Conservation (phyloP, 2,113 vertebrate genomes). For the Poeciliopsis retropinna region DNA sequence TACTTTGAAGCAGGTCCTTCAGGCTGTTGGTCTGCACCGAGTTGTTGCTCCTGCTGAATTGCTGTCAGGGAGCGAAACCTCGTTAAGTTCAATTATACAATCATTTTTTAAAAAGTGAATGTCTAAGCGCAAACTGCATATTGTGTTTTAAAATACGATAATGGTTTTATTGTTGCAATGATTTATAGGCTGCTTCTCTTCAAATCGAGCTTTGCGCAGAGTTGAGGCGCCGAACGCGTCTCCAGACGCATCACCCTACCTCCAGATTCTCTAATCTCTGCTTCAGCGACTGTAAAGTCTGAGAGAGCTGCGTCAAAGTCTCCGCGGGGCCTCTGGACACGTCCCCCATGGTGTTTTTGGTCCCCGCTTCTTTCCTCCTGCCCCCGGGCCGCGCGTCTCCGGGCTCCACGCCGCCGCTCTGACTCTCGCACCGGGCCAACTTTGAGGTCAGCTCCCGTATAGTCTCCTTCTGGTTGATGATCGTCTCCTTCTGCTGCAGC, state of each 20-base stretch:
- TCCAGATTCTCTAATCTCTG: slow-evolving; percentile 94
- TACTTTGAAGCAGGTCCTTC: slow-evolving; percentile 94
- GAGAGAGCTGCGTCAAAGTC: slow-evolving; percentile 92
- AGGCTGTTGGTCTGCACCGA: slow-evolving; percentile 92
- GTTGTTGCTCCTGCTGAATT: slow-evolving; percentile 93
- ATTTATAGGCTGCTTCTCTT: neutral
- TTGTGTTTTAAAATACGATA: neutral
- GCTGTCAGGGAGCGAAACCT: slow-evolving; percentile 69
- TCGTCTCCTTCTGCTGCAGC: slow-evolving; percentile 96
- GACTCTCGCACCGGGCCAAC: slow-evolving; percentile 92
- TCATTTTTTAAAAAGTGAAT: neutral
- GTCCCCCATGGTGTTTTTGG: slow-evolving; percentile 95
- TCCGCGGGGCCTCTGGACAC: slow-evolving; percentile 91
- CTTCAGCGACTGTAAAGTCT: slow-evolving; percentile 95
- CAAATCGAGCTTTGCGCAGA: slow-evolving; percentile 23
- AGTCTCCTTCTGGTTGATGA: slow-evolving; percentile 96
- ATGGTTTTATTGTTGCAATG: neutral
- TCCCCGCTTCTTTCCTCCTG: slow-evolving; percentile 82
- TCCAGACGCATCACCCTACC: slow-evolving; percentile 77
- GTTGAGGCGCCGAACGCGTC: slow-evolving; percentile 21
- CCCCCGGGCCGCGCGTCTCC: slow-evolving; percentile 79
- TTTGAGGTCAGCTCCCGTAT: slow-evolving; percentile 95
- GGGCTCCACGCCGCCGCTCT: slow-evolving; percentile 83
- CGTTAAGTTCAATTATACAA: neutral
- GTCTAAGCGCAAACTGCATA: neutral